Conservation (phyloP, 1,140 invertebrate genomes). For the Patella vulgata region DNA sequence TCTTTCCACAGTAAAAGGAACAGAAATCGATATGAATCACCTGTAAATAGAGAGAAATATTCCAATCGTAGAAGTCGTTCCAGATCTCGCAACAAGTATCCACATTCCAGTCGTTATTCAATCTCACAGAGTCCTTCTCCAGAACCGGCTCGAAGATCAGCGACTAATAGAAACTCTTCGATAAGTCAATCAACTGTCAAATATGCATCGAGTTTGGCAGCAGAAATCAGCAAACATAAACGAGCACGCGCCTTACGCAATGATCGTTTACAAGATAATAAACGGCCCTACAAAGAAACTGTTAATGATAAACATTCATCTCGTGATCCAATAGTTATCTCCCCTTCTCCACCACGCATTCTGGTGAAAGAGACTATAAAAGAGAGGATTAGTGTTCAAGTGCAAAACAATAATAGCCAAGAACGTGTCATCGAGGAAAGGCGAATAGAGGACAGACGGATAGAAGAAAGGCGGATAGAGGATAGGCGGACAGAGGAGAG, state of each 20-base stretch:
- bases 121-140: constrained; percentile 15
- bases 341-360: constrained; percentile 14
- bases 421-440: too few species aligned
- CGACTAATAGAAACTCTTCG: constrained; percentile 23
- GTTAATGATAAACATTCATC: constrained; percentile 1
- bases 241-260: constrained; percentile 52
- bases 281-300: constrained; percentile 14
- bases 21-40: too few species aligned
- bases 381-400: constrained; percentile 13
- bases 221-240: constrained; percentile 65
- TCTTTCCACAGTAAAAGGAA: too few species aligned
- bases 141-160: constrained; percentile 14
- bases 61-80: constrained; percentile 34
- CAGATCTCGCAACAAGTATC: constrained; percentile 31
- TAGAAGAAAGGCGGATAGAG: too few species aligned
- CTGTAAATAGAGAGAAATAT: neutral
- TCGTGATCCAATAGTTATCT: constrained; percentile 26
- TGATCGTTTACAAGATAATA: constrained; percentile 16
- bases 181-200: constrained; percentile 39
- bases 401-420: too few species aligned
- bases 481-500: too few species aligned
- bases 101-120: constrained; percentile 28
- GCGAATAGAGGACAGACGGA: too few species aligned
- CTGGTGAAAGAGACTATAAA: constrained; percentile 20
- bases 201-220: constrained; percentile 45